Percentiles rank a stretch among this genome's conserved stretches.
These are phyloP conservation scores for Sylvietta virens DNA, from an alignment of 2,113 vertebrate species.

Conservation along the genomic window DNA sequence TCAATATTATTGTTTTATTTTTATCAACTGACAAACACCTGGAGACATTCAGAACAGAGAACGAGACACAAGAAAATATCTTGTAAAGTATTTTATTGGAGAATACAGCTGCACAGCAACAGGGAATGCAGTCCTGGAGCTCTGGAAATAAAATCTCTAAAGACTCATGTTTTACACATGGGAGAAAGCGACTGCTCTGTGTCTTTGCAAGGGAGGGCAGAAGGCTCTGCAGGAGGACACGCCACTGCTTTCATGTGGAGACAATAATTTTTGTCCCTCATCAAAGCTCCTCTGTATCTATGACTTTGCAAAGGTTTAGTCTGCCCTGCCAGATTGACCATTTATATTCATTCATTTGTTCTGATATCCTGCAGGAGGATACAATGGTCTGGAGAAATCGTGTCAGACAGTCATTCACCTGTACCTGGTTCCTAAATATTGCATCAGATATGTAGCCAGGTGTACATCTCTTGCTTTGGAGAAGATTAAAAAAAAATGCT, in stretches of 20 bases:
- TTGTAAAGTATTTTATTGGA: background rate
- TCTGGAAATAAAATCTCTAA: background rate
- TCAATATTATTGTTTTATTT: background rate
- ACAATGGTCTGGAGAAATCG: background rate
- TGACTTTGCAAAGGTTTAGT: background rate
- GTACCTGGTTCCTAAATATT: background rate
- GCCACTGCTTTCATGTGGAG: background rate
- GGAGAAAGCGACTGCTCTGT: background rate
- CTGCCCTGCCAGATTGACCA: background rate
- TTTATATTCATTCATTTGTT: background rate
- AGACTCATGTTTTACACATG: background rate
- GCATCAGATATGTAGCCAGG: background rate
- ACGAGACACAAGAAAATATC: background rate
- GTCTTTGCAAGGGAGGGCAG: background rate
- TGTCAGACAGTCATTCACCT: background rate
- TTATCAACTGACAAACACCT: background rate
- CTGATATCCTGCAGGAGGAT: background rate
- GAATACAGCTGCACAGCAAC: background rate
- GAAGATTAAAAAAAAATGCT: background rate
- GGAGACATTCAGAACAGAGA: slow-evolving; percentile 9
- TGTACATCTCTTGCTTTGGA: background rate
- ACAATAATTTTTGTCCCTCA: background rate
- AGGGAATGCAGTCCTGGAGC: background rate
- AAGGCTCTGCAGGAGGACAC: background rate
- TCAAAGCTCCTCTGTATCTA: background rate